Evolutionary conservation across 2,797 vertebrate species (phyloP).

Genomic region (Hydrophis major): DNA sequence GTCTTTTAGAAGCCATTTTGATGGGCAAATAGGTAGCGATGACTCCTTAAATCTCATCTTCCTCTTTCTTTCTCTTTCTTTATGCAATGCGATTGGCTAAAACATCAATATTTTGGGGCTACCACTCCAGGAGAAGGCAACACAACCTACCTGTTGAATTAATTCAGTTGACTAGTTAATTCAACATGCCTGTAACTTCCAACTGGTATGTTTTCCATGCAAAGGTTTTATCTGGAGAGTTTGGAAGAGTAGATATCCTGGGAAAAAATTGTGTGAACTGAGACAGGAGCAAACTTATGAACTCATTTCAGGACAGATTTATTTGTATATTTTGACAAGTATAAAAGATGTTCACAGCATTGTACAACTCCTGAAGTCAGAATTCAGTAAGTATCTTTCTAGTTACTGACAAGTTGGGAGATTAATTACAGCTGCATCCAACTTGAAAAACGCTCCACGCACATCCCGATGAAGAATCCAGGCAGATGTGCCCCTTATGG

Average conservation of each 20-base stretch:
- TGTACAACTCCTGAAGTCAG: neutral
- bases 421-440: neutral
- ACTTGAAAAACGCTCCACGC: neutral
- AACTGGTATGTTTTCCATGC: neutral
- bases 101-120: neutral
- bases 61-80: neutral
- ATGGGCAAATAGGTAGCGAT: neutral
- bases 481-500: neutral
- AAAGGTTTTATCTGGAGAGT: neutral
- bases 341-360: neutral
- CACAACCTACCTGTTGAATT: neutral
- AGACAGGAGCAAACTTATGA: neutral
- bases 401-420: neutral
- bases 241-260: neutral
- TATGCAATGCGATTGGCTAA: neutral
- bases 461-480: neutral
- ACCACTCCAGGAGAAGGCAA: neutral
- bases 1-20: neutral
- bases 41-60: too few relatives aligned
- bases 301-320: neutral
- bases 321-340: neutral
- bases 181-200: neutral
- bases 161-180: neutral
- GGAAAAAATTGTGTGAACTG: neutral
- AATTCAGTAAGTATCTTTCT: neutral